Conservation (phyloP, 2,797 vertebrate species). For the Staurois parvus region DNA sequence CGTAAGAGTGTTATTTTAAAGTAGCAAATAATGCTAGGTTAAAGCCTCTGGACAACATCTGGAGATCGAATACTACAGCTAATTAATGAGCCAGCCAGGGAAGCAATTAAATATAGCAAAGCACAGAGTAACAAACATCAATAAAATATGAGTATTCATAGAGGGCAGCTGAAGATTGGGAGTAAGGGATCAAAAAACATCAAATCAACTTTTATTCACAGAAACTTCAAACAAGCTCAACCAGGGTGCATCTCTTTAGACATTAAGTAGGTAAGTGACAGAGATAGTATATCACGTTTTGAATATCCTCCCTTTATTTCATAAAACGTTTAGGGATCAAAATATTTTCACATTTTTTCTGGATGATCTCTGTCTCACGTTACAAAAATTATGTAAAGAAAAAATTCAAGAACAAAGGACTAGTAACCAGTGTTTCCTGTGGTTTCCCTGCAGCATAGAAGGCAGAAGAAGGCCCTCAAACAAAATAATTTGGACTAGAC, state of each 20-base stretch:
- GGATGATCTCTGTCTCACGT: too few species aligned
- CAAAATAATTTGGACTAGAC: too few species aligned
- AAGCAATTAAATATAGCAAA: neutral
- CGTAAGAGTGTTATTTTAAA: neutral
- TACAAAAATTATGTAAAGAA: too few species aligned
- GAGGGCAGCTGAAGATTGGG: neutral
- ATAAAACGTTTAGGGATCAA: too few species aligned
- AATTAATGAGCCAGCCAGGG: constrained; percentile 27
- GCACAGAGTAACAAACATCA: neutral
- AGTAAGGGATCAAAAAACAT: neutral
- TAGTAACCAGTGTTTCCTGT: too few species aligned
- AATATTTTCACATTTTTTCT: too few species aligned
- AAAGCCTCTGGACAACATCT: constrained; percentile 35
- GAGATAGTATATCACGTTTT: too few species aligned
- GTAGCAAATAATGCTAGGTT: neutral
- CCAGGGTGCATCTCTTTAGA: neutral
- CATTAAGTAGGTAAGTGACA: too few species aligned
- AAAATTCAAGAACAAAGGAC: too few species aligned
- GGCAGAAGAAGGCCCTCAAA: too few species aligned
- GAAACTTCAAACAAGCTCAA: neutral
- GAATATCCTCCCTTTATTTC: too few species aligned
- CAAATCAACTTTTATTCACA: neutral
- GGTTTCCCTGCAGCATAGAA: too few species aligned
- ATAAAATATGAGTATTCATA: constrained; percentile 9
- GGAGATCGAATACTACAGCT: neutral